Conservation (phyloP, 2,888 invertebrate genomes). For the Schrankia costaestrigalis region DNA sequence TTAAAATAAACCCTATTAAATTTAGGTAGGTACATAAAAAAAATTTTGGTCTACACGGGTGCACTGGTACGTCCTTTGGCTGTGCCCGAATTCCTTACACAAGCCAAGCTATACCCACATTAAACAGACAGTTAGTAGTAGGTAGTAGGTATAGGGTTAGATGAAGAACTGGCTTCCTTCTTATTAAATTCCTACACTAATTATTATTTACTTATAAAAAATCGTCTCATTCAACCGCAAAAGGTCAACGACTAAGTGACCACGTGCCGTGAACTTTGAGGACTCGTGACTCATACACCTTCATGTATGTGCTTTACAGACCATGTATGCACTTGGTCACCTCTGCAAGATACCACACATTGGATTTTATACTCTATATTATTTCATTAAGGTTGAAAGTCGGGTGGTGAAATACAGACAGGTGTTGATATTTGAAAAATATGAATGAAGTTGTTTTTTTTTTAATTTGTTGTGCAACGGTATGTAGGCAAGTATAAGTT, state of each 20-base stretch:
- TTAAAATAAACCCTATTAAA: no score
- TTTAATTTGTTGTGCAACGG: conserved; percentile 2
- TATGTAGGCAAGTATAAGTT: no score
- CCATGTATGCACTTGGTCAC: conserved; percentile 65
- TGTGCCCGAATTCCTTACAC: no score
- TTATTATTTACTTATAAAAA: conserved; percentile 18
- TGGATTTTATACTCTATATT: conserved; percentile 3
- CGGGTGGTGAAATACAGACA: conserved; percentile 25
- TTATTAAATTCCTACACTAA: no score
- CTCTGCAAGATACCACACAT: conserved; percentile 6
- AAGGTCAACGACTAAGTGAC: conserved; percentile 48
- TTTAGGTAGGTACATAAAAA: no score
- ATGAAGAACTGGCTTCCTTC: no score
- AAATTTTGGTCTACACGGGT: no score
- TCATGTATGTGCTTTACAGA: conserved; percentile 56
- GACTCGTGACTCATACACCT: conserved; percentile 52
- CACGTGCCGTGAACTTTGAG: conserved; percentile 60
- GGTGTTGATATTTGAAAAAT: conserved; percentile 41
- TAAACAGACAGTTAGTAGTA: no score
- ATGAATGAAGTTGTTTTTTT: conserved; percentile 32
- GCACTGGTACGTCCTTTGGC: no score
- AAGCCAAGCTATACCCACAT: no score
- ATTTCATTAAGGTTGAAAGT: conserved; percentile 6
- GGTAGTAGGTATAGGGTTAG: no score
- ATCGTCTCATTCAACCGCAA: conserved; percentile 31